These are phyloP conservation scores for Athetis lepigone DNA, from an alignment of 2,888 invertebrate species.

Conservation along the genomic window DNA sequence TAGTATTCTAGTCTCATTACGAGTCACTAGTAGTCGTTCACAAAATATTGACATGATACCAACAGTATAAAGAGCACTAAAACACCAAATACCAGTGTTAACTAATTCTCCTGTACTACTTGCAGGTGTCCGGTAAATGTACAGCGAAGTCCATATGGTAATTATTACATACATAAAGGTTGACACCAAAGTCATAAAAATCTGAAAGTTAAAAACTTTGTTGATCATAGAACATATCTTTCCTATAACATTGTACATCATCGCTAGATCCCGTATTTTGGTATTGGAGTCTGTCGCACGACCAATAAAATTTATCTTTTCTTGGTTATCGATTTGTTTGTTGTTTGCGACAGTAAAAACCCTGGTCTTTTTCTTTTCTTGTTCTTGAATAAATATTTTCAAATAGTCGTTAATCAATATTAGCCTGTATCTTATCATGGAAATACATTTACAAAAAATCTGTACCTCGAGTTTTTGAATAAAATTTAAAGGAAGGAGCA, in stretches of 20 bases:
- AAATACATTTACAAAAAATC: slow-evolving; percentile 71
- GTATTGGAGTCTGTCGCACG: slow-evolving; percentile 64
- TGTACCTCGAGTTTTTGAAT: slow-evolving; percentile 74
- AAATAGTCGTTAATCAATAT: slow-evolving; percentile 71
- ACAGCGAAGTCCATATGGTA: slow-evolving; percentile 75
- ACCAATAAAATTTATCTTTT: slow-evolving; percentile 67
- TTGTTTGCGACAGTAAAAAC: slow-evolving; percentile 66
- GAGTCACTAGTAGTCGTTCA: slow-evolving; percentile 70
- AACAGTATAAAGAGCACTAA: slow-evolving; percentile 69
- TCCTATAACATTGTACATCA: slow-evolving; percentile 74
- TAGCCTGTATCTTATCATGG: slow-evolving; percentile 70
- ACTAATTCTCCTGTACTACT: slow-evolving; percentile 63
- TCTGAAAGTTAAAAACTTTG: slow-evolving; percentile 76
- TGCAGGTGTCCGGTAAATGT: slow-evolving; percentile 66
- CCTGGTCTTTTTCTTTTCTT: slow-evolving; percentile 56
- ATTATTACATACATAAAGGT: slow-evolving; percentile 77
- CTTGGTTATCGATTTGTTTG: slow-evolving; percentile 49
- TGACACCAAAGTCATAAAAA: slow-evolving; percentile 77
- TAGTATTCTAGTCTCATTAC: slow-evolving; percentile 73
- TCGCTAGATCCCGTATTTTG: slow-evolving; percentile 74
- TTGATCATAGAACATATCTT: slow-evolving; percentile 73
- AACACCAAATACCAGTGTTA: slow-evolving; percentile 71
- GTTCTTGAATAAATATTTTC: slow-evolving; percentile 67
- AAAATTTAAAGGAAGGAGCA: slow-evolving; percentile 64
- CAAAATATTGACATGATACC: slow-evolving; percentile 73